Percentiles rank a stretch among this genome's conserved stretches.
These are phyloP conservation scores for Nipponia nippon DNA, from an alignment of 2,113 vertebrate species.

Conservation along the genomic window DNA sequence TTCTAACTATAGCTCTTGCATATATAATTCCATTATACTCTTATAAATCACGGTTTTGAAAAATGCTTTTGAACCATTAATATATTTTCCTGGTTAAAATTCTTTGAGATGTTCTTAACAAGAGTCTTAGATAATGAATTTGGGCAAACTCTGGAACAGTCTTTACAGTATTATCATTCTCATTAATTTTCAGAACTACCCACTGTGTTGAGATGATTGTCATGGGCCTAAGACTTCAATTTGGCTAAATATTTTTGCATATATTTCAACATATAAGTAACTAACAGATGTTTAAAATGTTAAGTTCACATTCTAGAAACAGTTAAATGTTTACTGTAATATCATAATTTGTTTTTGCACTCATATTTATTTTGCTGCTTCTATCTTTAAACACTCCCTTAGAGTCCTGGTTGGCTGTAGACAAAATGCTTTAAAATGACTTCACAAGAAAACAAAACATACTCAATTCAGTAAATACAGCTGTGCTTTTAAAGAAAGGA, in stretches of 20 bases:
- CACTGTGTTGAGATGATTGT: constrained; percentile 97
- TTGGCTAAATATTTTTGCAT: constrained; percentile 91
- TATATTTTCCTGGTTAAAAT: constrained; percentile 89
- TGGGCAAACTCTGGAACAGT: constrained; percentile 99
- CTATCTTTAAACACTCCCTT: constrained; percentile 42
- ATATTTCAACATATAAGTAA: constrained; percentile 82
- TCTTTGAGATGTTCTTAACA: constrained; percentile 96
- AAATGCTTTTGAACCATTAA: constrained; percentile 87
- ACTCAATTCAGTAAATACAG: constrained; percentile 60
- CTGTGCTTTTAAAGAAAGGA: constrained; percentile 40
- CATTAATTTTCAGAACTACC: constrained; percentile 99
- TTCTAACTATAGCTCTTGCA: constrained; percentile 77
- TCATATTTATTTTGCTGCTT: constrained; percentile 66
- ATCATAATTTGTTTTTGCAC: constrained; percentile 57
- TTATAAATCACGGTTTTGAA: constrained; percentile 82
- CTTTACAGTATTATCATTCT: constrained; percentile 99
- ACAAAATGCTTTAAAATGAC: constrained; percentile 51
- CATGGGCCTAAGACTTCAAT: constrained; percentile 99
- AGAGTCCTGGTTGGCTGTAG: constrained; percentile 18
- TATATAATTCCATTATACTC: constrained; percentile 83
- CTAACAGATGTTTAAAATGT: constrained; percentile 78
- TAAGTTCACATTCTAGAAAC: constrained; percentile 69
- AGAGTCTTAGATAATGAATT: constrained; percentile 98
- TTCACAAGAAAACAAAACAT: constrained; percentile 48
- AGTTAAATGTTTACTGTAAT: constrained; percentile 72